Conservation (phyloP, 2,113 vertebrate species). For the Anolis sagrei region DNA sequence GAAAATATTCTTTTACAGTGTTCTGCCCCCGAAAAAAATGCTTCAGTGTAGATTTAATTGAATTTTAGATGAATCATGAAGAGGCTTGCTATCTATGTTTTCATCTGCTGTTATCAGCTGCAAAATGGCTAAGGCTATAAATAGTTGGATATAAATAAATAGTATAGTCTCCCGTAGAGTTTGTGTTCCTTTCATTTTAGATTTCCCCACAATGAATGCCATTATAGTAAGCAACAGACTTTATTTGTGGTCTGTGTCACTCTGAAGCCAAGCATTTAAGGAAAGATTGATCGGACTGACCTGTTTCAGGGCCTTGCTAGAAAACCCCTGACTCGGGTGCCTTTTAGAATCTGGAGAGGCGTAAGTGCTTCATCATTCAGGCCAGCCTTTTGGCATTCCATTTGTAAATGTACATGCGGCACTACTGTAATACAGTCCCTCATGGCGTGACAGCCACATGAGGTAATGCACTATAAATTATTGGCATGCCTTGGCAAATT, state of each 20-base stretch:
- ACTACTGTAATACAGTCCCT: slow-evolving; percentile 24
- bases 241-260: slow-evolving; percentile 25
- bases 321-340: neutral
- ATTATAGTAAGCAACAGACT: neutral
- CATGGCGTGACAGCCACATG: slow-evolving; percentile 11
- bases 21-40: neutral
- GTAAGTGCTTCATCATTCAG: slow-evolving; percentile 28
- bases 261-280: slow-evolving; percentile 17
- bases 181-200: neutral
- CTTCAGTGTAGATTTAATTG: neutral
- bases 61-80: slow-evolving; percentile 6
- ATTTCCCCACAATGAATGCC: neutral
- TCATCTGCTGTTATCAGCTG: slow-evolving; percentile 1
- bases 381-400: neutral
- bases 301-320: neutral
- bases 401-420: slow-evolving; percentile 18
- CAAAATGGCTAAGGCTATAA: neutral
- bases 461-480: slow-evolving; percentile 38
- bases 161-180: neutral
- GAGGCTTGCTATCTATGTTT: neutral
- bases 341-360: neutral
- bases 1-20: neutral
- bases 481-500: slow-evolving; percentile 37
- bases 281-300: slow-evolving; percentile 1
- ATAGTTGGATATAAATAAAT: slow-evolving; percentile 9